These are phyloP conservation scores for Smithornis capensis DNA, from an alignment of 2,113 vertebrate species.

Conservation along the genomic window DNA sequence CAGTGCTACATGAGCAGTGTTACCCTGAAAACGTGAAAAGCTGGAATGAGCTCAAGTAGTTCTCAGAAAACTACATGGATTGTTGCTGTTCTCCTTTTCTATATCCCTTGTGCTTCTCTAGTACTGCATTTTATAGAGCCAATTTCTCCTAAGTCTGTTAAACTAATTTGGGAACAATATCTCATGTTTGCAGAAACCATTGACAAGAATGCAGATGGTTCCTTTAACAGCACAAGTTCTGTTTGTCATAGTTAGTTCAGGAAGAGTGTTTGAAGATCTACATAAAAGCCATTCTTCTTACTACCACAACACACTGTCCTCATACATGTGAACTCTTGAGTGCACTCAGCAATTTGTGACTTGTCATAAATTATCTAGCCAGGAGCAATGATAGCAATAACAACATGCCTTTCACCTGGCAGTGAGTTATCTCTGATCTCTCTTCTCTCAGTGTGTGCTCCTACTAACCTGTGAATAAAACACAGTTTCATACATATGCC, in stretches of 20 bases:
- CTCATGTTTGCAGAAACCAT: not conserved
- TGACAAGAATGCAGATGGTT: not conserved
- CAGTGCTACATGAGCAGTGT: not conserved
- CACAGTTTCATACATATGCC: not conserved
- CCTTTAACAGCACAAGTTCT: not conserved
- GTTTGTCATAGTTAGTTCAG: not conserved
- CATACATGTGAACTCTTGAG: not conserved
- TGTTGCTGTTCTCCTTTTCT: not conserved
- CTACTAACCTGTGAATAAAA: not conserved
- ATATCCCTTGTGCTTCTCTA: not conserved
- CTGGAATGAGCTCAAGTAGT: not conserved
- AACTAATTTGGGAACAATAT: not conserved
- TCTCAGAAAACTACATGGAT: not conserved
- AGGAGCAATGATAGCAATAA: not conserved
- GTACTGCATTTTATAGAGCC: not conserved
- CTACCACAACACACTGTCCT: not conserved
- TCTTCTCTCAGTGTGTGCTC: not conserved
- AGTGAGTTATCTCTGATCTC: not conserved
- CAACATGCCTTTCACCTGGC: not conserved
- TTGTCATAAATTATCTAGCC: not conserved
- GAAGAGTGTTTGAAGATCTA: not conserved
- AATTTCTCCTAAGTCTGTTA: not conserved
- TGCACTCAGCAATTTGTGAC: not conserved
- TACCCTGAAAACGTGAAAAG: not conserved
- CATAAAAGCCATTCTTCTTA: not conserved